Evolutionary conservation across 1,140 invertebrate species (phyloP).

Genomic region (Lanistes nyassanus): DNA sequence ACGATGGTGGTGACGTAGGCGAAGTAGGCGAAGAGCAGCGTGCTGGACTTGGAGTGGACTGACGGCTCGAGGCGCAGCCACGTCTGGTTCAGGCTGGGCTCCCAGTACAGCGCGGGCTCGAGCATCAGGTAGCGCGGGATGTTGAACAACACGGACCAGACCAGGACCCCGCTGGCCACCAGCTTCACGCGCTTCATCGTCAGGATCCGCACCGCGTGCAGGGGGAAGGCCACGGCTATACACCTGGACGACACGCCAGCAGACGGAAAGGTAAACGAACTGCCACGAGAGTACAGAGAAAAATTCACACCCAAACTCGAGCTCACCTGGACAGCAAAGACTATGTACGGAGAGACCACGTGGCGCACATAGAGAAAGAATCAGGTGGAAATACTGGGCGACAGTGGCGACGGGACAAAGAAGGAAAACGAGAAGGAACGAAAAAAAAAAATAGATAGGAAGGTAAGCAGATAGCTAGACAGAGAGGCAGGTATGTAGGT

Average conservation of each 20-base stretch:
- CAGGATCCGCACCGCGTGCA: slow-evolving; percentile 17
- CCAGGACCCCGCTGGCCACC: background rate
- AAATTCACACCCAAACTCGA: no score
- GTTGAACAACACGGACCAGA: slow-evolving; percentile 22
- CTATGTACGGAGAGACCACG: no score
- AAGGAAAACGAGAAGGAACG: background rate
- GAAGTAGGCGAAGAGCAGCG: slow-evolving; percentile 25
- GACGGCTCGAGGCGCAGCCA: slow-evolving; percentile 25
- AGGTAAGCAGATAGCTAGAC: background rate
- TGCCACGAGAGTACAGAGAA: background rate
- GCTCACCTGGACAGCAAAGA: no score
- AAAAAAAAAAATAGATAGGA: background rate
- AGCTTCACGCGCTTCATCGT: slow-evolving; percentile 13
- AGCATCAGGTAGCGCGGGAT: slow-evolving; percentile 24
- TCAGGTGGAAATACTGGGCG: no score
- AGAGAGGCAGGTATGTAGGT: background rate
- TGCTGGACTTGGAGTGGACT: background rate
- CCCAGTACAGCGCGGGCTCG: slow-evolving; percentile 20
- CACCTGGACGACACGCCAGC: background rate
- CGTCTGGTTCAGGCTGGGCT: slow-evolving; percentile 17
- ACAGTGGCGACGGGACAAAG: background rate
- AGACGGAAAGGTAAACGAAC: background rate
- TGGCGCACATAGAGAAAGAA: background rate
- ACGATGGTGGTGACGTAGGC: slow-evolving; percentile 23
- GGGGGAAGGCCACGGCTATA: slow-evolving; percentile 19